A percentile compares a stretch with the other conserved stretches of the same genome.
phyloP scores from a whole-genome alignment of 1,140 invertebrate genomes.

The Druon quercuslanigerum region DNA sequence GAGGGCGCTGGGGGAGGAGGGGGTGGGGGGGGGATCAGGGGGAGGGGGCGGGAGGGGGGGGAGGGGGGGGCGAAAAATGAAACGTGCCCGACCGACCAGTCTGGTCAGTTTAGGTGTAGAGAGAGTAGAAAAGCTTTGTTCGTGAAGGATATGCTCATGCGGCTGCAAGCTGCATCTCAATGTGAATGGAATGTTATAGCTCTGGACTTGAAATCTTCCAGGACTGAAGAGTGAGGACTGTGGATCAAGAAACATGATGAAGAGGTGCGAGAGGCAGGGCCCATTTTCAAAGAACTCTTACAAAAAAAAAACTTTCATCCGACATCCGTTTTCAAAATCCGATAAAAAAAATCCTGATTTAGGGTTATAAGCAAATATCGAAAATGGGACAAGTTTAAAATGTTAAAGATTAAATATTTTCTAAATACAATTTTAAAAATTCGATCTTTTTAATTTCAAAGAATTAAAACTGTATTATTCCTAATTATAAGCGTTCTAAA shows the following conservation, averaged over 20 bases:
- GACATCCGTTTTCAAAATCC: slow-evolving; percentile 1
- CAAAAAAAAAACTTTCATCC: slow-evolving; percentile 3
- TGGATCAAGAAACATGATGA: neutral
- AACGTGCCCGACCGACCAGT: slow-evolving; percentile 29
- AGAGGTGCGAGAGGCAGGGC: neutral
- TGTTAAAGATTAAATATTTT: too few species aligned
- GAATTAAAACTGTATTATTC: too few species aligned
- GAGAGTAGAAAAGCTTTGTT: slow-evolving; percentile 21
- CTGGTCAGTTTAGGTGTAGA: slow-evolving; percentile 1
- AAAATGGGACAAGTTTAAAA: too few species aligned
- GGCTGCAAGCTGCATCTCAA: slow-evolving; percentile 20
- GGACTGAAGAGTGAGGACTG: neutral
- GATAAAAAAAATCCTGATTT: too few species aligned
- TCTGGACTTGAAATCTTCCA: neutral
- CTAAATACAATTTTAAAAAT: too few species aligned
- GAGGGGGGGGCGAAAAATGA: slow-evolving; percentile 2
- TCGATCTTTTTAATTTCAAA: too few species aligned
- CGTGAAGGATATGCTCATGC: neutral
- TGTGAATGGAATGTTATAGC: slow-evolving; percentile 17
- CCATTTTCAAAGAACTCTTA: slow-evolving; percentile 1
- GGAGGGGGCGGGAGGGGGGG: neutral
- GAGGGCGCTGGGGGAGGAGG: slow-evolving; percentile 4
- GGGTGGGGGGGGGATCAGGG: neutral
- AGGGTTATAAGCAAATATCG: too few species aligned
- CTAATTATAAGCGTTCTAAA: too few species aligned